phyloP scores from a whole-genome alignment of 2,797 vertebrate genomes.

The Monodelphis domestica region DNA sequence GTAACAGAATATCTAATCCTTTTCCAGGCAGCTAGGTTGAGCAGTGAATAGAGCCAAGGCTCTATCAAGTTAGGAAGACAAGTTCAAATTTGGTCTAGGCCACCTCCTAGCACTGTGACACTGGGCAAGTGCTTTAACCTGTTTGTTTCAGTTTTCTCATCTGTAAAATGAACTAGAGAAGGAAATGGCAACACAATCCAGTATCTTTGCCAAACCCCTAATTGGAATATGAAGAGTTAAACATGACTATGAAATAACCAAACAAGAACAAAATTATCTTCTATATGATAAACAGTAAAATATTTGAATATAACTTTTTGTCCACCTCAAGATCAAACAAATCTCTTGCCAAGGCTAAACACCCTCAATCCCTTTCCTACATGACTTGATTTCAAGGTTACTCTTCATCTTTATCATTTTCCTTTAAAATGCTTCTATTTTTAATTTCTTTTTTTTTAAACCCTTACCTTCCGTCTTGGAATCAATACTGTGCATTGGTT shows the following conservation, averaged over 20 bases:
- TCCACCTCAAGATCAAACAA: background rate
- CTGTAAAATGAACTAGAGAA: too few species aligned
- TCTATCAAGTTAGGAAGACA: background rate
- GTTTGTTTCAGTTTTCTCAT: too few species aligned
- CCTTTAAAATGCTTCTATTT: background rate
- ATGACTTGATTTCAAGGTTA: background rate
- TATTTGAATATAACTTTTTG: background rate
- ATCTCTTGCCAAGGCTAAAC: background rate
- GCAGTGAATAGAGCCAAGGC: background rate
- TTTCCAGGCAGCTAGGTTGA: background rate
- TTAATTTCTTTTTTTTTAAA: too few species aligned
- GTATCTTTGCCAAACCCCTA: background rate
- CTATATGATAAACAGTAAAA: background rate
- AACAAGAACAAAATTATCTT: background rate
- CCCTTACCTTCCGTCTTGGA: too few species aligned
- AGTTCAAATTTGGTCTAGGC: background rate
- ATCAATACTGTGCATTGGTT: too few species aligned
- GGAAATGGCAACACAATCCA: background rate
- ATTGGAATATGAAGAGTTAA: background rate
- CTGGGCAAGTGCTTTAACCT: background rate
- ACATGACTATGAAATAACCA: background rate
- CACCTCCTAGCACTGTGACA: background rate
- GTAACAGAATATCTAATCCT: background rate
- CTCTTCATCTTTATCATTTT: background rate
- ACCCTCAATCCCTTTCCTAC: background rate